These are phyloP conservation scores for Zaprionus bogoriensis DNA, from an alignment of 2,888 invertebrate species.

Conservation along the genomic window DNA sequence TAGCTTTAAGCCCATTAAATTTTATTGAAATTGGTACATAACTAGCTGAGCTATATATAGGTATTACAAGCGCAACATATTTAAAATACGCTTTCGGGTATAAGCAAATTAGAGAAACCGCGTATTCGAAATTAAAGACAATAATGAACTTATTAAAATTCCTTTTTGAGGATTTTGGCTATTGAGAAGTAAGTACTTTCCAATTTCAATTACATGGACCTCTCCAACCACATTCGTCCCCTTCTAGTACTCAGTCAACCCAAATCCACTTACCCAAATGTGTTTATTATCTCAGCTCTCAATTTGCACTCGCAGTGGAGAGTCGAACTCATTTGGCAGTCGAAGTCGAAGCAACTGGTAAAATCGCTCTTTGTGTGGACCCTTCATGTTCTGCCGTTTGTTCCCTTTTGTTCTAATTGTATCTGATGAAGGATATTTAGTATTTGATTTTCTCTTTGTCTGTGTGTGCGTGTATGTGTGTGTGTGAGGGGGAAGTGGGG, in stretches of 20 bases:
- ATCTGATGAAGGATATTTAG: slow-evolving; percentile 15
- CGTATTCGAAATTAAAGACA: no score
- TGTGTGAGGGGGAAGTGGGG: neutral
- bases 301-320: neutral
- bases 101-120: no score
- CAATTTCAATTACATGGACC: no score
- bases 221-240: neutral
- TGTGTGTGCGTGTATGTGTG: neutral
- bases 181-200: no score
- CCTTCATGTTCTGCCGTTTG: no score
- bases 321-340: neutral
- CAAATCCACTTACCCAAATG: neutral
- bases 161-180: no score
- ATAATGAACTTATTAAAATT: no score
- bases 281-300: slow-evolving; percentile 1
- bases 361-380: slow-evolving; percentile 1
- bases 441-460: neutral
- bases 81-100: no score
- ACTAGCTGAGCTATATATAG: neutral
- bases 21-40: no score
- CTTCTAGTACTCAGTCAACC: neutral
- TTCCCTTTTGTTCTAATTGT: slow-evolving; percentile 12
- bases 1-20: no score
- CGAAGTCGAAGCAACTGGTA: slow-evolving; percentile 9
- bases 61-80: neutral